phyloP scores from a whole-genome alignment of 2,113 vertebrate genomes.

The Antechinus flavipes region DNA sequence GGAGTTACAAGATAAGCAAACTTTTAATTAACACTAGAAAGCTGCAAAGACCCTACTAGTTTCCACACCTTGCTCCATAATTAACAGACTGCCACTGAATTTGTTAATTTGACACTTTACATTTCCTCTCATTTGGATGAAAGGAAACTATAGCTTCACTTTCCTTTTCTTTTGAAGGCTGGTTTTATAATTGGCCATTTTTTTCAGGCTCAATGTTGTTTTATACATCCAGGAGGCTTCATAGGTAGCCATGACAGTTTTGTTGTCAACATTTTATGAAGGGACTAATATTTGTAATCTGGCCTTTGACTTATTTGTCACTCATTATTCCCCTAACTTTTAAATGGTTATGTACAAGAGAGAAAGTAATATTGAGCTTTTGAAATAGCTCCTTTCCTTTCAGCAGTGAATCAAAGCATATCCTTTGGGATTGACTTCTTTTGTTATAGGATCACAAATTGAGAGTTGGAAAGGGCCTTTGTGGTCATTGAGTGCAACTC shows the following conservation, averaged over 20 bases:
- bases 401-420: background rate
- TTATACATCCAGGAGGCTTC: background rate
- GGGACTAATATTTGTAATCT: background rate
- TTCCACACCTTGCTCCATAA: constrained; percentile 53
- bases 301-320: background rate
- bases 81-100: constrained; percentile 21
- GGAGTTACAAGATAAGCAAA: background rate
- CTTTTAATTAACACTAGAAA: constrained; percentile 22
- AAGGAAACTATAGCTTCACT: background rate
- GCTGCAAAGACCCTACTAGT: constrained; percentile 2
- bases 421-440: background rate
- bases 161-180: background rate
- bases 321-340: background rate
- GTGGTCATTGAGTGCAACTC: background rate
- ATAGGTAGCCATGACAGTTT: background rate
- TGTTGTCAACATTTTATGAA: background rate
- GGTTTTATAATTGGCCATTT: background rate
- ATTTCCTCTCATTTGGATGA: constrained; percentile 19
- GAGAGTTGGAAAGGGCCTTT: background rate
- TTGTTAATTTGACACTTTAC: constrained; percentile 36
- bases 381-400: background rate
- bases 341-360: background rate
- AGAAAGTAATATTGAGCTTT: background rate
- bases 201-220: background rate
- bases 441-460: background rate